A percentile compares a stretch with the other conserved stretches of the same genome.
Conservation (phyloP, 2,888 invertebrate species). For the Dolichomitus sp. region DNA sequence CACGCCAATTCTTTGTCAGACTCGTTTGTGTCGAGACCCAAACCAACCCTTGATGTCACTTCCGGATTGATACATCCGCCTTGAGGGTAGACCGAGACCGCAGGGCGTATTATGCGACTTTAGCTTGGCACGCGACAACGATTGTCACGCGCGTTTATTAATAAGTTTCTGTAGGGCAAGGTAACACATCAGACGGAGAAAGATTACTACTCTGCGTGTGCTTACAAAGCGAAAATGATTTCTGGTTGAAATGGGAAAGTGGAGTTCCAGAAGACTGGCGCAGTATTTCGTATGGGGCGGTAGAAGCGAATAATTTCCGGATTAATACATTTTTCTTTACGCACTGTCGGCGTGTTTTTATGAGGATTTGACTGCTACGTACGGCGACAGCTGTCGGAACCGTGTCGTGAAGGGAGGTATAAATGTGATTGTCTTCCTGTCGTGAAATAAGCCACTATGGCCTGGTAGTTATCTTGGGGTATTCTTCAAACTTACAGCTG, state of each 20-base stretch:
- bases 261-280: not conserved
- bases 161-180: not conserved
- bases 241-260: constrained; percentile 8
- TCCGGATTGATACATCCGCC: constrained; percentile 31
- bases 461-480: not conserved
- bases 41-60: constrained; percentile 18
- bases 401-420: constrained; percentile 3
- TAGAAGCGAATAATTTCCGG: constrained; percentile 29
- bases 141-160: constrained; percentile 31
- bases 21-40: constrained; percentile 18
- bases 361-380: not conserved
- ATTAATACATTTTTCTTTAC: not conserved
- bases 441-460: constrained; percentile 2
- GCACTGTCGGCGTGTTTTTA: not conserved
- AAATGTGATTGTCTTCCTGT: not conserved
- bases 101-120: not conserved
- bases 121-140: constrained; percentile 25
- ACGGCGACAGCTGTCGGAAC: not conserved
- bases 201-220: not conserved
- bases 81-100: not conserved
- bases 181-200: not conserved
- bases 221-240: constrained; percentile 13
- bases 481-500: not conserved
- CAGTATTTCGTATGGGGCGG: constrained; percentile 15
- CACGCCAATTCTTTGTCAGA: not conserved